Evolutionary conservation across 1,140 invertebrate species (phyloP).

Genomic region (Planococcus citri): DNA sequence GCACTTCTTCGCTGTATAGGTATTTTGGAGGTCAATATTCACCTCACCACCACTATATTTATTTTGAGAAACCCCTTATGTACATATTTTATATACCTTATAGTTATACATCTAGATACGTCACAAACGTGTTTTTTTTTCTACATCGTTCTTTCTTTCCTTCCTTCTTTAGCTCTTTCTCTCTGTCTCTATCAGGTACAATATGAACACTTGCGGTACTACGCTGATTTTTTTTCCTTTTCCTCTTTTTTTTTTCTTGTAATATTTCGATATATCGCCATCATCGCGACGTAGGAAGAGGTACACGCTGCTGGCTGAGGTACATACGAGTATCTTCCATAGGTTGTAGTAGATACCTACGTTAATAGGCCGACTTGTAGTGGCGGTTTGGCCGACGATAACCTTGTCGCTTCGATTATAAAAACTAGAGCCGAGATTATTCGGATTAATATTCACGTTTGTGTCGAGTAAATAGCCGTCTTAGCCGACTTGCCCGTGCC

Average conservation of each 20-base stretch:
- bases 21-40: neutral
- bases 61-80: neutral
- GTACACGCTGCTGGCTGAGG: too few species aligned
- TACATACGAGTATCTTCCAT: too few species aligned
- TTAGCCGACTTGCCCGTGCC: too few species aligned
- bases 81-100: neutral
- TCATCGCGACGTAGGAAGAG: too few species aligned
- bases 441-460: conserved; percentile 2
- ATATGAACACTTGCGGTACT: too few species aligned
- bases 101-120: neutral
- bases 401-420: neutral
- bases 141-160: neutral
- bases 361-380: too few species aligned
- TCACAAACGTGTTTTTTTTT: neutral
- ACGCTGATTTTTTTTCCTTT: too few species aligned
- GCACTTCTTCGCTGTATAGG: too few species aligned
- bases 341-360: too few species aligned
- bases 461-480: neutral
- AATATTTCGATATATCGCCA: too few species aligned
- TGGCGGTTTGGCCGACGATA: neutral
- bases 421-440: neutral
- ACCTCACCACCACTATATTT: too few species aligned
- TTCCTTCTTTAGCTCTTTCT: neutral
- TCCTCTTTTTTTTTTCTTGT: too few species aligned
- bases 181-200: neutral